Percentiles rank a stretch among this genome's conserved stretches.
Conservation (phyloP, 2,113 vertebrate genomes). For the Mola mola region DNA sequence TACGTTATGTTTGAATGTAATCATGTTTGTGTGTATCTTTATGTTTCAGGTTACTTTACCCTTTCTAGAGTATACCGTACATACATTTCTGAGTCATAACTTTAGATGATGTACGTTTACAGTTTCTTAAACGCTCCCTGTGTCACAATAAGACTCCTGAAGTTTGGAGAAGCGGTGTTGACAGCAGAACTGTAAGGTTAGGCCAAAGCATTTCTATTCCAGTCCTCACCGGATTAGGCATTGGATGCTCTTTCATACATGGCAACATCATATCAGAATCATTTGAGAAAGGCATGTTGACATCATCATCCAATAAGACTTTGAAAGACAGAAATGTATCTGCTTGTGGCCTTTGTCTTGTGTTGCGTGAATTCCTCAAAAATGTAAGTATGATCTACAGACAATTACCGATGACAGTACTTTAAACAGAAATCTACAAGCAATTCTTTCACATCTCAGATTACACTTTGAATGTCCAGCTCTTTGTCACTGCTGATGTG, state of each 20-base stretch:
- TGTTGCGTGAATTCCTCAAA: too few species aligned
- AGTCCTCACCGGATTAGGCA: constrained; percentile 23
- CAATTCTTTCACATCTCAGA: too few species aligned
- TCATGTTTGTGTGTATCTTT: constrained; percentile 43
- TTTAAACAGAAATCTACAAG: too few species aligned
- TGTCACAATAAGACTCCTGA: constrained; percentile 38
- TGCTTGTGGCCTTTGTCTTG: too few species aligned
- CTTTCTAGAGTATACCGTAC: constrained; percentile 31
- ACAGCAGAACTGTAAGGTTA: constrained; percentile 39
- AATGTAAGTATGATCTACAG: too few species aligned
- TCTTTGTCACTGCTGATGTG: too few species aligned
- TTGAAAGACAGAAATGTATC: not conserved
- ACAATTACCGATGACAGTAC: too few species aligned
- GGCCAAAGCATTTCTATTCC: constrained; percentile 24
- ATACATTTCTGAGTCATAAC: constrained; percentile 42
- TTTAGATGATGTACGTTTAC: constrained; percentile 35
- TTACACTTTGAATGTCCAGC: too few species aligned
- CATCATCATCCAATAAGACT: not conserved
- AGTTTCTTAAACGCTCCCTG: constrained; percentile 45
- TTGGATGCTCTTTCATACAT: constrained; percentile 22
- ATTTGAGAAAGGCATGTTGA: too few species aligned
- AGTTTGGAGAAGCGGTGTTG: constrained; percentile 40
- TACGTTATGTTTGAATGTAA: constrained; percentile 31
- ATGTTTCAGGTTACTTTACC: constrained; percentile 20
- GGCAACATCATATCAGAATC: too few species aligned